Conservation (phyloP, 37 sponge, comb jelly and placozoan genomes). For the Chondrosia reniformis region DNA sequence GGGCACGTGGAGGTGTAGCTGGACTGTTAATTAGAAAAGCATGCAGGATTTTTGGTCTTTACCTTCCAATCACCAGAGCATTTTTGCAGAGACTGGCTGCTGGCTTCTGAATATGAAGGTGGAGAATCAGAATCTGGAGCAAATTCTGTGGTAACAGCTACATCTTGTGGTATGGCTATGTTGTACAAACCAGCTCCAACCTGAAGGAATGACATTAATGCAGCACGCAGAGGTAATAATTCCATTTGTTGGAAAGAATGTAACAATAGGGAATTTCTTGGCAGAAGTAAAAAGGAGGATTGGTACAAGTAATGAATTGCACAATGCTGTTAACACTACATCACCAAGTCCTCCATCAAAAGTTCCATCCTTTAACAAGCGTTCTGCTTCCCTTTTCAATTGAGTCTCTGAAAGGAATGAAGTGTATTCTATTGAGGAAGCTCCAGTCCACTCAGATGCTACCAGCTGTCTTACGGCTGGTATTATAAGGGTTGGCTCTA, state of each 20-base stretch:
- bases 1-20: too few relatives aligned
- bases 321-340: not conserved
- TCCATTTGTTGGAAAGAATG: not conserved
- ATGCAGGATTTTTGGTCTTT: too few relatives aligned
- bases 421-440: not conserved
- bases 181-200: not conserved
- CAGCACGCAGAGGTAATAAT: not conserved
- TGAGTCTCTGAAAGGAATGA: not conserved
- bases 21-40: too few relatives aligned
- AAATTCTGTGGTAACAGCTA: too few relatives aligned
- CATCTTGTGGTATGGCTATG: not conserved
- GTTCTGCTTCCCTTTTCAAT: not conserved
- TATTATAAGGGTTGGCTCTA: too few relatives aligned
- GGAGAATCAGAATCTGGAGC: too few relatives aligned
- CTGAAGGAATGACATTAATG: not conserved
- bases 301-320: not conserved
- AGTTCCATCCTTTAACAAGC: not conserved
- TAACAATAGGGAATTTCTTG: not conserved
- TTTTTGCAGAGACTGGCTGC: too few relatives aligned
- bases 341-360: slow-evolving; percentile 5
- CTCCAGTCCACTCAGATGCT: not conserved
- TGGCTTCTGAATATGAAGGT: too few relatives aligned
- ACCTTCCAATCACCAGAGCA: too few relatives aligned
- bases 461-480: not conserved
- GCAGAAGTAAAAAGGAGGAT: not conserved